phyloP scores from a whole-genome alignment of 1,140 invertebrate genomes.

The Papilio polyxenes region DNA sequence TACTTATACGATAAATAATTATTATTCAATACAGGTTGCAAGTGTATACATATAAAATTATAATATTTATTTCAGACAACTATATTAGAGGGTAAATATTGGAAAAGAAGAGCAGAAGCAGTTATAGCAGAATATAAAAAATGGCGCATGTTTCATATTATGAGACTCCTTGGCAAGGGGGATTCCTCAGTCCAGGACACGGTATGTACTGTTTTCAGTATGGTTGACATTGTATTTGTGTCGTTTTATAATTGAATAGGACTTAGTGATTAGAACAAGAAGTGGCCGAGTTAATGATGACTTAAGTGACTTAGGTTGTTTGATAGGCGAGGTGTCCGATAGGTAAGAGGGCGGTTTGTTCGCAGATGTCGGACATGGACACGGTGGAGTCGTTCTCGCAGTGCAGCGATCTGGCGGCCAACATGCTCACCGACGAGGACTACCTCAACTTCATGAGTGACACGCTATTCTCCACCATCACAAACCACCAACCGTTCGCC shows the following conservation, averaged over 20 bases:
- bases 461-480: conserved; percentile 93
- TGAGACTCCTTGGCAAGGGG: conserved; percentile 88
- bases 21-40: not conserved
- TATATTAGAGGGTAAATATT: conserved; percentile 98
- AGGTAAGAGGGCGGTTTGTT: conserved; percentile 22
- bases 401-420: conserved; percentile 82
- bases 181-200: conserved; percentile 88
- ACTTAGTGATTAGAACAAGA: not conserved
- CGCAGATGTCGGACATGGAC: conserved; percentile 89
- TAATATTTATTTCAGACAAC: conserved; percentile 85
- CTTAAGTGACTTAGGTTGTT: not conserved
- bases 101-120: conserved; percentile 97
- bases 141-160: conserved; percentile 98
- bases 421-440: conserved; percentile 93
- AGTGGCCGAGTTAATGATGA: not conserved
- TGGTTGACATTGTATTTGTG: not conserved
- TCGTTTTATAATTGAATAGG: not conserved
- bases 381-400: conserved; percentile 87
- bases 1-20: not conserved
- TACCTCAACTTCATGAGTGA: conserved; percentile 95
- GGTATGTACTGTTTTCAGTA: conserved; percentile 79
- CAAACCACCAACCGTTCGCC: conserved; percentile 93
- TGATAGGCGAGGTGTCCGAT: not conserved
- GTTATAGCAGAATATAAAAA: conserved; percentile 99
- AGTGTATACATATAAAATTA: not conserved